Evolutionary conservation across 2,888 invertebrate genomes (phyloP), one percentile per base, ranked within the genome.

Genomic region (Hirtodrosophila cameraria): DNA sequence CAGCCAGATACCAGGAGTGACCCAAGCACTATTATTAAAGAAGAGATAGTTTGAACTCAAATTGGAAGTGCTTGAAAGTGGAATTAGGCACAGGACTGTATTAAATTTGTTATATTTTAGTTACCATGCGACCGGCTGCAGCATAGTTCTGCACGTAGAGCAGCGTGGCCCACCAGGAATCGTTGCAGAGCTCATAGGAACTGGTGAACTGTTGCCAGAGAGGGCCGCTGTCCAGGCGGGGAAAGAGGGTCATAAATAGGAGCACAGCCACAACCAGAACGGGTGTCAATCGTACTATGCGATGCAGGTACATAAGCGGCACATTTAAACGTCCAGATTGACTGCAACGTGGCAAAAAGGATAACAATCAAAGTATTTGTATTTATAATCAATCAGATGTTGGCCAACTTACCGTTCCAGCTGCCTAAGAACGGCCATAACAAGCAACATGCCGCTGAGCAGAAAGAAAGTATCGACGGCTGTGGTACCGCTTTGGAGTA

Each of bases 401-500:
- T n/a, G n/a, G 8, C 6, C 7, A 3, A 66, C 67, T 36, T 28
- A 85, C 82, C 59, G 76, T 5, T 86, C 77, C 58, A 88, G 48
- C 13, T 85, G 61, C 1, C 78, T 78, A 2, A 88, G 59, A 0
- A 72, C 43, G 6, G 74, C 54, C 53, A 77, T 63, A 4, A 92
- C 91, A 1, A 92, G 90, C 1, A 94, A 88, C 18, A 93, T 84
- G 2, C 94, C 94, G 69, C 93, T 92, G 15, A 94, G 71, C 23
- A 92, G 69, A 64, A 94, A 93, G 78, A 94, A 94, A 0, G 93
- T 92, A 58, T 94, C 94, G 1, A 93, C 93, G 0, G 92, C 91
- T 8, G 92, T 87, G 0, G 91, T 27, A 78, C 89, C 92, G 86
- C 78, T 75, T 18, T 92, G 41, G 1, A 87, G 13, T 0, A 86